Evolutionary conservation across 2,797 vertebrate species (phyloP).

Genomic region (Chelidonichthys spinosus): DNA sequence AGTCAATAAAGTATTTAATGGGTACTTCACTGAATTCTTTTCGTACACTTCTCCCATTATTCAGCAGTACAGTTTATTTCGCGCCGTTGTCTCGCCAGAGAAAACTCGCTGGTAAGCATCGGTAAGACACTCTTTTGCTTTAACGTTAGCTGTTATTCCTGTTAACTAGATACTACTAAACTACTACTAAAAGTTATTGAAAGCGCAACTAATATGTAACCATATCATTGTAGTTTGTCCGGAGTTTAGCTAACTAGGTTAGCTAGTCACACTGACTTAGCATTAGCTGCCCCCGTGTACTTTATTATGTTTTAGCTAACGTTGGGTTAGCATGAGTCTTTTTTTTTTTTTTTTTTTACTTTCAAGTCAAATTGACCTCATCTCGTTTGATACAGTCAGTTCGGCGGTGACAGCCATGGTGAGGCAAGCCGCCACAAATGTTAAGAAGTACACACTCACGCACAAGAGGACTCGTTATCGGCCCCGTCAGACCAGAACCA

Average conservation of each 20-base stretch:
- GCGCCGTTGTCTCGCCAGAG: too few species aligned
- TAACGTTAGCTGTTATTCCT: not conserved
- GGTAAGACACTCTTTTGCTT: slow-evolving; percentile 1
- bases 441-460: not conserved
- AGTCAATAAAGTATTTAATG: not conserved
- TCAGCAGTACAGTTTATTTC: slow-evolving; percentile 16
- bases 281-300: too few species aligned
- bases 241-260: slow-evolving; percentile 5
- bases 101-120: too few species aligned
- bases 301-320: not conserved
- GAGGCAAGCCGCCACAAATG: slow-evolving; percentile 15
- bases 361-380: not conserved
- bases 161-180: accelerated
- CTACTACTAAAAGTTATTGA: not conserved
- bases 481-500: slow-evolving; percentile 29
- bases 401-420: slow-evolving; percentile 14
- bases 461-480: not conserved
- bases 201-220: not conserved
- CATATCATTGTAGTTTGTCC: not conserved
- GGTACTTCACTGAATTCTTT: too few species aligned
- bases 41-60: too few species aligned
- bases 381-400: not conserved
- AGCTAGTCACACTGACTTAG: not conserved
- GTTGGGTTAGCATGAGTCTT: too few species aligned
- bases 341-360: too few species aligned